Conservation (phyloP, 2,113 vertebrate genomes). For the Syrmaticus mikado region DNA sequence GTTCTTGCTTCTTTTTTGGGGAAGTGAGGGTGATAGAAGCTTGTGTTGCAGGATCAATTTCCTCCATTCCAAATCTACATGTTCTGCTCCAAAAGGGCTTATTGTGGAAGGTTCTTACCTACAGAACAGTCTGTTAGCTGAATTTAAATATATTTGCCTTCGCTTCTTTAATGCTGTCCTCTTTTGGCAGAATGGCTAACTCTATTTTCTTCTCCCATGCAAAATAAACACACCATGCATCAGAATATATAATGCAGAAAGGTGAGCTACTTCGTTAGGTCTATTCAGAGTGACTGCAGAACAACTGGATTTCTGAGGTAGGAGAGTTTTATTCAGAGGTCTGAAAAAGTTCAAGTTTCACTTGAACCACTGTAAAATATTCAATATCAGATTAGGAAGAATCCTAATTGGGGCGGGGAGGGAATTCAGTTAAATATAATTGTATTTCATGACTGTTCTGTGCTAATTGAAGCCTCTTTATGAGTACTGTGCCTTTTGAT, state of each 20-base stretch:
- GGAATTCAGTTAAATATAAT: neutral
- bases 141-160: conserved; percentile 47
- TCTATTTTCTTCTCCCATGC: conserved; percentile 55
- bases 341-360: neutral
- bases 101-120: neutral
- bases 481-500: neutral
- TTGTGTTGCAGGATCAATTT: neutral
- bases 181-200: conserved; percentile 52
- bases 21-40: neutral
- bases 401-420: neutral
- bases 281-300: conserved; percentile 65
- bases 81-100: conserved; percentile 22
- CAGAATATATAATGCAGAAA: conserved; percentile 58
- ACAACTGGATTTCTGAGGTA: conserved; percentile 64
- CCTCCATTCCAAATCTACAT: neutral
- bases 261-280: conserved; percentile 62
- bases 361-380: conserved; percentile 2
- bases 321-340: conserved; percentile 58
- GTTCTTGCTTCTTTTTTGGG: conserved; percentile 20
- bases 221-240: conserved; percentile 51
- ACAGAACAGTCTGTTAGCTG: neutral
- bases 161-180: conserved; percentile 7
- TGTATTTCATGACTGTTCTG: neutral
- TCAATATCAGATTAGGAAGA: conserved; percentile 11
- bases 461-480: neutral